Conservation (phyloP, 2,113 vertebrate genomes). For the Ochotona curzoniae region DNA sequence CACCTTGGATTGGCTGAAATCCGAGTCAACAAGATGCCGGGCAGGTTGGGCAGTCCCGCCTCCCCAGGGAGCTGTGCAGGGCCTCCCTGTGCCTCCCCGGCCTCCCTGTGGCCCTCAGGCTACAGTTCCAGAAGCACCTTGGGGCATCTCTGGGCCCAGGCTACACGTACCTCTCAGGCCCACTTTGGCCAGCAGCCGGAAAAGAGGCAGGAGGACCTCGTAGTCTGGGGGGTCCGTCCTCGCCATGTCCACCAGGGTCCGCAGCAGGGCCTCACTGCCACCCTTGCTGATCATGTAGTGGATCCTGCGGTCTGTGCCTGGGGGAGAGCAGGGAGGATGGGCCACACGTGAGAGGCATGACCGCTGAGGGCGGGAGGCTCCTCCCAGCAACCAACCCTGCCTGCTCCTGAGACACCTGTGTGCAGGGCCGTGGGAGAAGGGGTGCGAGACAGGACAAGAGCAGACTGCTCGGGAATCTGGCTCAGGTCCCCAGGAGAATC, state of each 20-base stretch:
- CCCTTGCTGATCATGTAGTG: conserved; percentile 94
- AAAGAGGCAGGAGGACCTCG: conserved; percentile 88
- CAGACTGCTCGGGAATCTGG: not conserved
- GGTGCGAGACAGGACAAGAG: not conserved
- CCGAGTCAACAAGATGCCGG: not conserved
- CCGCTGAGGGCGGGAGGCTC: not conserved
- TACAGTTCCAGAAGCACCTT: not conserved
- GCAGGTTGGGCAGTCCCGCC: not conserved
- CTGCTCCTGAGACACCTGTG: not conserved
- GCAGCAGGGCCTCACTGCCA: conserved; percentile 93
- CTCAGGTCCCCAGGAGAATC: not conserved
- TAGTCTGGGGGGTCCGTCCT: conserved; percentile 81
- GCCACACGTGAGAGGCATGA: not conserved
- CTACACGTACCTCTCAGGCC: conserved; percentile 91
- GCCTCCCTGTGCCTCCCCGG: not conserved
- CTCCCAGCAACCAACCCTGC: not conserved
- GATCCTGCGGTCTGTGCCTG: conserved; percentile 92
- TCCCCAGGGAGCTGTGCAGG: no score
- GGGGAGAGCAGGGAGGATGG: not conserved
- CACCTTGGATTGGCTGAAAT: not conserved
- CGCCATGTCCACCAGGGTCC: conserved; percentile 85
- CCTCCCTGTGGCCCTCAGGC: not conserved
- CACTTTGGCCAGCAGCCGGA: conserved; percentile 92
- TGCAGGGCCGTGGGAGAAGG: not conserved
- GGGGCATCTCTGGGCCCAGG: not conserved